Conservation (phyloP, 2,797 vertebrate genomes). For the Schizopygopsis malacanthus region DNA sequence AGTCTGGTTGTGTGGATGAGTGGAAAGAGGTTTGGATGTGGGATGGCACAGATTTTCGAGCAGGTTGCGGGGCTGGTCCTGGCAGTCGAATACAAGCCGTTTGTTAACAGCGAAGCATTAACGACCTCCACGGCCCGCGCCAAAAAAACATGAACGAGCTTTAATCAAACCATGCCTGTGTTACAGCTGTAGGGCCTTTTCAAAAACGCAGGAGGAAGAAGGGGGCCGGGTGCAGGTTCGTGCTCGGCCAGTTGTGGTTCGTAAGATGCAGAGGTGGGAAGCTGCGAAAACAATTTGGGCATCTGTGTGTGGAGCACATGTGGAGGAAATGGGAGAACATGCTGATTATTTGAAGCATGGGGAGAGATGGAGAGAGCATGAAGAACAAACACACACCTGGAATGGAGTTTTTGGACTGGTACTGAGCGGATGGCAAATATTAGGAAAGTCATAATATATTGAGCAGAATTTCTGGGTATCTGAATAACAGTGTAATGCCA, state of each 20-base stretch:
- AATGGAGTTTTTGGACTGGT: constrained; percentile 18
- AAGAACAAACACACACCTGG: constrained; percentile 32
- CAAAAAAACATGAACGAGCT: constrained; percentile 72
- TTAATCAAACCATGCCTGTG: constrained; percentile 75
- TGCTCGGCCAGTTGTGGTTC: constrained; percentile 23
- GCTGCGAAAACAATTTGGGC: constrained; percentile 51
- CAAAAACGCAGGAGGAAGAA: constrained; percentile 34
- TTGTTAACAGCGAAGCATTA: constrained; percentile 71
- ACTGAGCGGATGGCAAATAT: neutral
- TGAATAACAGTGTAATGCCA: neutral
- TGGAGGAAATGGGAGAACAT: constrained; percentile 51
- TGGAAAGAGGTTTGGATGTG: constrained; percentile 48
- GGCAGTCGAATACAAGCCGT: constrained; percentile 67
- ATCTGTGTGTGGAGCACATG: constrained; percentile 53
- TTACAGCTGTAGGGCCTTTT: constrained; percentile 31
- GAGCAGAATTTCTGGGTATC: neutral
- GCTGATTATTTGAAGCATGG: constrained; percentile 44
- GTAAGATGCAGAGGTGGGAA: constrained; percentile 36
- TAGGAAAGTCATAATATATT: neutral
- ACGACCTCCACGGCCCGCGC: constrained; percentile 66
- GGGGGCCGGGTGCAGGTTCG: neutral
- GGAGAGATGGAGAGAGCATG: constrained; percentile 21
- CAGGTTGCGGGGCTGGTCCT: constrained; percentile 63
- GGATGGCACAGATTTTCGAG: constrained; percentile 39
- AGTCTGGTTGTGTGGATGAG: constrained; percentile 46